Base-by-base conservation (phyloP, 1,140 invertebrate genomes). In the Andricus grossulariae region DNA sequence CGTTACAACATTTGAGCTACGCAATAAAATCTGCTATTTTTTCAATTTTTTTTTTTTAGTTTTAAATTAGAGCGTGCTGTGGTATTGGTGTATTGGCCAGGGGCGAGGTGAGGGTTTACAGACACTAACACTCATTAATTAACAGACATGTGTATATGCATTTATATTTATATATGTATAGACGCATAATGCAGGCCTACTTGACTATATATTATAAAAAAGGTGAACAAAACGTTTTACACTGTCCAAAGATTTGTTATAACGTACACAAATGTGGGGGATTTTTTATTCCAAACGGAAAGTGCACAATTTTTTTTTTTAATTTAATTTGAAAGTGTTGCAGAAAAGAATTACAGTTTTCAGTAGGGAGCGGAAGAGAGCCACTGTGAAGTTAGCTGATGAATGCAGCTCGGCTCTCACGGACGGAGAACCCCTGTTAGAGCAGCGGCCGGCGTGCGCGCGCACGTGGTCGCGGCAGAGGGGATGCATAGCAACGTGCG, bases 171-270 rank as follows among this genome's bases (percentile, higher is more conserved):
- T 86, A 32, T 25, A 25, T 25, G 1, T 25, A 85, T 82, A 73
- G 66, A 85, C 82, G 83, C 81, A 87, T 80, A 82, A 87, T 87
- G 82, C 85, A 81, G 73, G 82, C 80, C 81, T 87, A 87, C 84
- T 86, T 74, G 75, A 72, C 72, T 83, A 83, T 77, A 52, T 75
- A 83, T 83, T 73, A 79, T 71, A 71, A 60, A 75, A 74, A 51
- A 66, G 72, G 45, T 52, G 25, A 32, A 60, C 4, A 32, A 60
- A 60, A 60, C 21, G 21, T 60, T 60, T 60, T 12, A 21, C 55
- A 15, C 25, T 60, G 12, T 60, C 55, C 19, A 60, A 60, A 60
- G 55, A 60, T 12, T 25, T 60, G 7, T 60, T 25, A 32, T 52
- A 77, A 77, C 54, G 77, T 77, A 73, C 55, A 75, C 75, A 75